Base-by-base conservation (phyloP, 2,113 vertebrate genomes). In the Podilymbus podiceps region DNA sequence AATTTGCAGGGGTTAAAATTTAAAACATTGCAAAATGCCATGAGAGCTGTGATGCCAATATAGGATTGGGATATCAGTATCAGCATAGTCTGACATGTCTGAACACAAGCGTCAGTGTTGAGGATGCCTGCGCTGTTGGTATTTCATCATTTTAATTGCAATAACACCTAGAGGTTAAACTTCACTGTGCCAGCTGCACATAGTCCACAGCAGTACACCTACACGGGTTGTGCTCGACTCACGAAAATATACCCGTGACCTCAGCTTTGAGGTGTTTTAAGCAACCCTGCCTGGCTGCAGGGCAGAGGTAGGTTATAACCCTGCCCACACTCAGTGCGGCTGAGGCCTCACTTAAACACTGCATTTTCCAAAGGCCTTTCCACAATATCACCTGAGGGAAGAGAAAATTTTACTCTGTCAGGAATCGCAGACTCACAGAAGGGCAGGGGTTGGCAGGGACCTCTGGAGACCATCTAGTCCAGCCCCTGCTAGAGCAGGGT, bases 131-230 rank as follows among this genome's bases (percentile, higher is more conserved):
- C 3, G 14, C 71, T 93, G 55, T 59, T 90, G 59, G 8, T 84
- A 40, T 96, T 96, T 92, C 92, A 92, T 92, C 35, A 81, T 86
- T 80, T 86, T 91, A 93, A 91, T 88, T 94, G 89, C 82, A 90
- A 4, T 90, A 91, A 79, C 72, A 93, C 35, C 69, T 91, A 81
- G 87, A 89, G 84, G 81, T 96, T 93, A 89, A 91, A 81, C 58
- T 76, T 64, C 0, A 0, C 25, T 15, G 38, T 86, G 91, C 76
- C 89, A 95, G 86, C 67, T 89, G 89, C 49, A 15, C 5, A 0
- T 14, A 52, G 66, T 77, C 84, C 3, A 1, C 72, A 69, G 50
- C 50, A 86, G 28, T 33, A 81, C 76, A 75, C 77, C 89, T 81
- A 72, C 84, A 42, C 64, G 46, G 67, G 33, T 69, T 88, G 63